Conservation (phyloP, 2,888 invertebrate species). For the Coleophora deauratella region DNA sequence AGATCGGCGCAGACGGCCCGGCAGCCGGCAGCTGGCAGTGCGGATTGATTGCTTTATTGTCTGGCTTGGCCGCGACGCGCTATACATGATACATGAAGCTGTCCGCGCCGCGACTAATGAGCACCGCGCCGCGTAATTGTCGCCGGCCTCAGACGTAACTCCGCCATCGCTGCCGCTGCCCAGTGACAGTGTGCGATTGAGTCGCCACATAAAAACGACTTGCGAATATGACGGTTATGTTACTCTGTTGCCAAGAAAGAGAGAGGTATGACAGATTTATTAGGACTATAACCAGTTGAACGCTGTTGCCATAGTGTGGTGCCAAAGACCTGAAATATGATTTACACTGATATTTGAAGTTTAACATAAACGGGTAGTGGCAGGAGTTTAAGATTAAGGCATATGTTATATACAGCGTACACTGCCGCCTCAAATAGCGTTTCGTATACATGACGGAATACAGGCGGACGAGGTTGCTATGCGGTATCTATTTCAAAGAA, state of each 20-base stretch:
- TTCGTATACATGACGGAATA: too few relatives aligned
- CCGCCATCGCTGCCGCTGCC: background rate
- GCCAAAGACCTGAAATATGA: too few relatives aligned
- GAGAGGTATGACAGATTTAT: conserved; percentile 39
- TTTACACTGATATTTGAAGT: too few relatives aligned
- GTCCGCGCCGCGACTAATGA: conserved; percentile 57
- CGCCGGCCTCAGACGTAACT: conserved; percentile 38
- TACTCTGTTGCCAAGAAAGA: conserved; percentile 28
- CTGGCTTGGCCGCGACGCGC: conserved; percentile 50
- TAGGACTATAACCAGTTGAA: conserved; percentile 34
- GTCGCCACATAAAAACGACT: conserved; percentile 41
- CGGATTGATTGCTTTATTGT: conserved; percentile 72
- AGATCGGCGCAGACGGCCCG: conserved; percentile 34
- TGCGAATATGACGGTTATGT: conserved; percentile 36
- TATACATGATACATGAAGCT: conserved; percentile 68
- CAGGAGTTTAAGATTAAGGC: too few relatives aligned
- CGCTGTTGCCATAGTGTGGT: conserved; percentile 23
- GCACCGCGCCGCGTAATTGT: conserved; percentile 57
- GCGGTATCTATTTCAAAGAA: conserved; percentile 65
- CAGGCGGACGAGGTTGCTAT: too few relatives aligned
- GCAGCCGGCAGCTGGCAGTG: conserved; percentile 27
- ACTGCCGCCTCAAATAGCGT: too few relatives aligned
- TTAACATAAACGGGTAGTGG: too few relatives aligned
- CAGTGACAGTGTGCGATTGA: conserved; percentile 37
- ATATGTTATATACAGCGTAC: too few relatives aligned